Percentiles rank a stretch among this genome's conserved stretches.
Evolutionary conservation across 1,140 invertebrate species (phyloP).

Genomic region (Pygmarrhopalites habei): DNA sequence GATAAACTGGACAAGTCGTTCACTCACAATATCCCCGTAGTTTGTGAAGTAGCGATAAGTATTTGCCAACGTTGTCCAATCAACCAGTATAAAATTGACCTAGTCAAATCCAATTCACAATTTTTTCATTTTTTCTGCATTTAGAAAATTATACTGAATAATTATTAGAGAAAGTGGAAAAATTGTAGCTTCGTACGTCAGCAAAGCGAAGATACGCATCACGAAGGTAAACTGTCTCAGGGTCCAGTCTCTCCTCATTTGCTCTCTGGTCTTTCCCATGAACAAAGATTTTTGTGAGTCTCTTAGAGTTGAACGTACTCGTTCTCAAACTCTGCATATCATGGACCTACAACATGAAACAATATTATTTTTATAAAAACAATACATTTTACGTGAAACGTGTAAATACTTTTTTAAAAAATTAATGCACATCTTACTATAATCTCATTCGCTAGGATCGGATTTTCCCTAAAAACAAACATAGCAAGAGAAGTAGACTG

Average conservation of each 20-base stretch:
- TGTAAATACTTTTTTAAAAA: too few relatives aligned
- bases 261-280: constrained; percentile 19
- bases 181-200: too few relatives aligned
- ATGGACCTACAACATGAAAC: too few relatives aligned
- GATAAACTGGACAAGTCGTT: constrained; percentile 18
- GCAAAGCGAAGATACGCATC: constrained; percentile 33
- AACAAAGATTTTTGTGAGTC: constrained; percentile 24
- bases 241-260: constrained; percentile 19
- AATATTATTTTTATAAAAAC: too few relatives aligned
- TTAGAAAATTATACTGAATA: too few relatives aligned
- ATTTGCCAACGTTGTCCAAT: constrained; percentile 33
- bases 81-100: constrained; percentile 39
- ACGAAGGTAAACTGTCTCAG: constrained; percentile 13
- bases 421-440: too few relatives aligned
- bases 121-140: too few relatives aligned
- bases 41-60: constrained; percentile 18
- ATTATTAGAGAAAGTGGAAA: too few relatives aligned
- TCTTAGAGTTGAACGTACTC: constrained; percentile 5
- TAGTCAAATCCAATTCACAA: too few relatives aligned
- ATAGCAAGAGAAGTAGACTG: neutral
- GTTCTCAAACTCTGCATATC: constrained; percentile 6
- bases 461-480: constrained; percentile 18
- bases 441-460: constrained; percentile 21
- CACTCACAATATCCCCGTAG: constrained; percentile 18
- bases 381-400: too few relatives aligned